Percentiles rank a stretch among this genome's conserved stretches.
Conservation (phyloP, 2,797 vertebrate genomes). For the Megaceryle alcyon region DNA sequence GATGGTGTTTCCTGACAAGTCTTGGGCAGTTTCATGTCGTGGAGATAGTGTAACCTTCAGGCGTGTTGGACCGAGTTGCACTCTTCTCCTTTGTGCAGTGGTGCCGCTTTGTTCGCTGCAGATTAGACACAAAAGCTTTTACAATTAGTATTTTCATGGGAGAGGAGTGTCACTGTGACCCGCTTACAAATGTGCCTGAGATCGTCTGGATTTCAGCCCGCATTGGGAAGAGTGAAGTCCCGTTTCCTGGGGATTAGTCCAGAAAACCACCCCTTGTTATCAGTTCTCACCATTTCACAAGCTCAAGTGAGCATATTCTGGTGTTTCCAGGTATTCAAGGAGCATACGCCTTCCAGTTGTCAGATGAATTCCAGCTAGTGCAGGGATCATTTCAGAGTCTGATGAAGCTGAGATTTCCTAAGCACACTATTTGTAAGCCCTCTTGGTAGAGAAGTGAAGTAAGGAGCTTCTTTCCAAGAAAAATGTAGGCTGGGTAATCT, state of each 20-base stretch:
- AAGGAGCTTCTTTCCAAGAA: conserved; percentile 72
- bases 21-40: background rate
- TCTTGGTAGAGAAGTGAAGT: conserved; percentile 39
- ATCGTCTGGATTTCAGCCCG: conserved; percentile 29
- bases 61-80: background rate
- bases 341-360: background rate
- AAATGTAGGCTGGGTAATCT: conserved; percentile 70
- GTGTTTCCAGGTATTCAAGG: conserved; percentile 13
- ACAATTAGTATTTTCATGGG: conserved; percentile 41
- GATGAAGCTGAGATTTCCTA: conserved; percentile 42
- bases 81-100: conserved; percentile 4
- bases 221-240: background rate
- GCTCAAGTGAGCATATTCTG: background rate
- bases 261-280: background rate
- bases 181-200: conserved; percentile 9
- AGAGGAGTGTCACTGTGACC: conserved; percentile 40
- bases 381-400: background rate
- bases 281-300: background rate
- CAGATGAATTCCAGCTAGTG: background rate
- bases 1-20: background rate
- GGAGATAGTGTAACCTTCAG: background rate
- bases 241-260: conserved; percentile 24
- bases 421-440: background rate
- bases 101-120: conserved; percentile 25
- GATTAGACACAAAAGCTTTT: conserved; percentile 38